Evolutionary conservation across 2,797 vertebrate species (phyloP).

Genomic region (Simalia tracyae): DNA sequence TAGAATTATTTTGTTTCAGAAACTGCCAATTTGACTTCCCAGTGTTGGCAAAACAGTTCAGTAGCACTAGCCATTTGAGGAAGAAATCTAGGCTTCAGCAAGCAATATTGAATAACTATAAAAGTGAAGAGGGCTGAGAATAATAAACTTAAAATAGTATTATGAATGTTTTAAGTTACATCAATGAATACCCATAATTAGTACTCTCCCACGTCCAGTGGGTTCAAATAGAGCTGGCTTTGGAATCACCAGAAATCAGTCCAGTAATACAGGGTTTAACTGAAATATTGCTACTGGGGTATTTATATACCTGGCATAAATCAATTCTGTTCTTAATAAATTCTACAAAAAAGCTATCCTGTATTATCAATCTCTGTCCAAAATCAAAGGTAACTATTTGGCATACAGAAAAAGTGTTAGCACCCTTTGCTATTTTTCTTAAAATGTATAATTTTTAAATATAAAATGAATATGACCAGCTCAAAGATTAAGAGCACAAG

Average conservation of each 20-base stretch:
- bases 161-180: not conserved
- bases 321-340: not conserved
- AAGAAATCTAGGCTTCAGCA: not conserved
- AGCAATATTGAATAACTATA: not conserved
- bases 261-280: not conserved
- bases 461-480: not conserved
- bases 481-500: not conserved
- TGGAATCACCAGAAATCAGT: not conserved
- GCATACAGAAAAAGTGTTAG: not conserved
- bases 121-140: not conserved
- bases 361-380: not conserved
- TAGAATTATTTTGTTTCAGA: not conserved
- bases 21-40: not conserved
- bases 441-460: not conserved
- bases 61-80: not conserved
- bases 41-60: not conserved
- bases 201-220: not conserved
- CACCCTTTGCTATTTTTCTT: not conserved
- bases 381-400: not conserved
- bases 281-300: not conserved
- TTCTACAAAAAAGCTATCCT: not conserved
- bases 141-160: not conserved
- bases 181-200: not conserved
- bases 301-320: not conserved
- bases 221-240: not conserved